Conservation (phyloP, 2,113 vertebrate species). For the human region GRCh38 chr6:63774501-63775000, state of each 20-base stretch:
- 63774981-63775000: neutral
- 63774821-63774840: too few species aligned
- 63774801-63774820: too few species aligned
- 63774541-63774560: too few species aligned
- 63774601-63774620: neutral
- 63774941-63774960: neutral
- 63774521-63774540: too few species aligned
- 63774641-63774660: neutral
- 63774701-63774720: neutral
- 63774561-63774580: neutral
- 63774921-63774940: too few species aligned
- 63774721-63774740: neutral
- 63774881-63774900: too few species aligned
- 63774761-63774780: slow-evolving; percentile 16
- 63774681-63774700: neutral
- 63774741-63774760: neutral
- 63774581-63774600: neutral
- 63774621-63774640: neutral
- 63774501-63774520: neutral
- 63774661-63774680: neutral
- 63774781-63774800: neutral
- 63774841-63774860: too few species aligned
- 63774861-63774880: too few species aligned
- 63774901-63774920: too few species aligned
- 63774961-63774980: too few species aligned